Evolutionary conservation across 1,140 invertebrate genomes (phyloP).

Genomic region (Megathymus violae): DNA sequence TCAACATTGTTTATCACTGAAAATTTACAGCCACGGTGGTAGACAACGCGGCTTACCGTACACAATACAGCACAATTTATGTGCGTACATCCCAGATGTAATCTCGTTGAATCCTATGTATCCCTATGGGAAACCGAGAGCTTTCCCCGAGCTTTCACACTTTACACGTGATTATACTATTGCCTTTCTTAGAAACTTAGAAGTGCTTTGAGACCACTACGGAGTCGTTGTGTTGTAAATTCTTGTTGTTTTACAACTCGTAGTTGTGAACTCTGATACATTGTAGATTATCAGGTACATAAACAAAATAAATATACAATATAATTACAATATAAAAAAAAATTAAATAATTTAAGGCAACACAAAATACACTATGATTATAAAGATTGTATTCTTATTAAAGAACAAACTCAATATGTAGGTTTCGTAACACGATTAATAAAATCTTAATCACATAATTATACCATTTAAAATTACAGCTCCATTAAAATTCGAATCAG

Average conservation of each 20-base stretch:
- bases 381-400: constrained; percentile 26
- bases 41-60: constrained; percentile 20
- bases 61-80: constrained; percentile 35
- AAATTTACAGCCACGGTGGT: constrained; percentile 31
- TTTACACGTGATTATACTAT: constrained; percentile 42
- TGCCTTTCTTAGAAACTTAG: constrained; percentile 34
- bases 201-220: constrained; percentile 23
- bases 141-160: constrained; percentile 38
- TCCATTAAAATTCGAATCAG: constrained; percentile 25
- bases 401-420: constrained; percentile 30
- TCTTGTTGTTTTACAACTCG: constrained; percentile 9
- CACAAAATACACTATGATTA: constrained; percentile 15
- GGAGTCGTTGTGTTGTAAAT: constrained; percentile 20
- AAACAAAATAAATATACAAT: too few species aligned
- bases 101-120: constrained; percentile 39
- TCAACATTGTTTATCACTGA: constrained; percentile 35
- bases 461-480: constrained; percentile 30
- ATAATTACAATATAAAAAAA: too few species aligned
- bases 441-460: constrained; percentile 33
- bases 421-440: neutral
- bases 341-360: too few species aligned
- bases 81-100: constrained; percentile 40
- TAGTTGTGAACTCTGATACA: constrained; percentile 9
- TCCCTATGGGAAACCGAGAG: constrained; percentile 35
- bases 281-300: too few species aligned